Percentiles rank a stretch among this genome's conserved stretches.
Conservation (phyloP, 1,140 invertebrate species). For the Micrasema longulum region DNA sequence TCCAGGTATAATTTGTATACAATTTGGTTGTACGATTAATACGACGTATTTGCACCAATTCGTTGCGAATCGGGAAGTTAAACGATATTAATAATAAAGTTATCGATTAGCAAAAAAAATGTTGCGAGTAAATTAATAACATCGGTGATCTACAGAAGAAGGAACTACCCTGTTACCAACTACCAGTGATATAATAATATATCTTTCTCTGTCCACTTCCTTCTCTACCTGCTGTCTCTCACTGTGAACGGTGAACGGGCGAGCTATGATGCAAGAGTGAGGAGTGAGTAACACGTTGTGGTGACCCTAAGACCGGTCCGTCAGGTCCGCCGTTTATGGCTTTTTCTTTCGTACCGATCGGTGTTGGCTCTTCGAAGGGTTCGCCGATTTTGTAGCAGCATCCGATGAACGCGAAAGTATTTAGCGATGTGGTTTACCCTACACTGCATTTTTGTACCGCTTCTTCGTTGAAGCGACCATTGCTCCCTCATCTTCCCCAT, state of each 20-base stretch:
- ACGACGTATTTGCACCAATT: too few species aligned
- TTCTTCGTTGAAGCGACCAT: background rate
- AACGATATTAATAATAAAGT: too few species aligned
- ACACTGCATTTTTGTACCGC: background rate
- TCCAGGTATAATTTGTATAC: too few species aligned
- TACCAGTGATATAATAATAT: background rate
- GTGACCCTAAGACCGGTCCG: constrained; percentile 24
- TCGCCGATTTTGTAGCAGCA: constrained; percentile 10
- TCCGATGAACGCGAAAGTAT: constrained; percentile 33
- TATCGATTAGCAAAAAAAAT: too few species aligned
- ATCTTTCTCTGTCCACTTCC: constrained; percentile 1
- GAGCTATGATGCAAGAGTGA: constrained; percentile 18
- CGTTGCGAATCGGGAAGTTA: too few species aligned
- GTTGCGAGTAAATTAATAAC: too few species aligned
- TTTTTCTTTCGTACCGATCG: constrained; percentile 6
- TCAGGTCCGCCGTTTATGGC: constrained; percentile 25
- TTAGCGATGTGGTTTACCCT: constrained; percentile 19
- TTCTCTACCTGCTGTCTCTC: constrained; percentile 1
- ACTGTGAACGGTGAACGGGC: background rate
- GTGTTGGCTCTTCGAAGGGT: constrained; percentile 7
- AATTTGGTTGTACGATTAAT: too few species aligned
- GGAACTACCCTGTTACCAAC: too few species aligned
- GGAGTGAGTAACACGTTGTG: constrained; percentile 9
- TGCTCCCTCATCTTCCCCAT: constrained; percentile 18
- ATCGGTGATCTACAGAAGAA: too few species aligned